A percentile compares a stretch with the other conserved stretches of the same genome.
phyloP scores from a whole-genome alignment of 2,113 vertebrate species.

The Barnardius zonarius region DNA sequence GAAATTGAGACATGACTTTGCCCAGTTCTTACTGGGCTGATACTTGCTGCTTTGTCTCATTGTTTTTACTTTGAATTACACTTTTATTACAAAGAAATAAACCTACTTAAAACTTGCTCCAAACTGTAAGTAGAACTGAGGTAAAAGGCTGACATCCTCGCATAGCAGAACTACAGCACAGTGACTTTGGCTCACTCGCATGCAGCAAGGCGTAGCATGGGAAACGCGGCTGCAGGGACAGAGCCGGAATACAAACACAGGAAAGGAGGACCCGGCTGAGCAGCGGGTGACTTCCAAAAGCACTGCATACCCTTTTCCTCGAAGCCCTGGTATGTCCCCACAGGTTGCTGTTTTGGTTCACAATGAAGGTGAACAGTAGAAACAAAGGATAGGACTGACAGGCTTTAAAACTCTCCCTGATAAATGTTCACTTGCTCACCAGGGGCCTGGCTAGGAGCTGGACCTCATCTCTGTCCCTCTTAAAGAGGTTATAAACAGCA shows the following conservation, averaged over 20 bases:
- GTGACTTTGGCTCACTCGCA: neutral
- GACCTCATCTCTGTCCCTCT: neutral
- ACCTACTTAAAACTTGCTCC: neutral
- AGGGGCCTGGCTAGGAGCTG: neutral
- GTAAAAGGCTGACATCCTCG: neutral
- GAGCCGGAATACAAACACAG: slow-evolving; percentile 22
- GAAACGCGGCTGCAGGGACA: neutral
- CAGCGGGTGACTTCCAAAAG: neutral
- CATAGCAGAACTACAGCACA: neutral
- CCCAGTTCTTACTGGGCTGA: neutral
- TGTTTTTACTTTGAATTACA: neutral
- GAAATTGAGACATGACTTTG: neutral
- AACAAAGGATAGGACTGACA: neutral
- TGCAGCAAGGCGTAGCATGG: neutral
- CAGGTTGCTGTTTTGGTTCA: neutral
- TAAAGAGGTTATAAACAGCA: neutral
- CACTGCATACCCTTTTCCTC: neutral
- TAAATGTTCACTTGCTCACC: neutral
- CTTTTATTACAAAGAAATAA: neutral
- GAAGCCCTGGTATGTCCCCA: neutral
- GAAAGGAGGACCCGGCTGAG: slow-evolving; percentile 36
- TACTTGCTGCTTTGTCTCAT: neutral
- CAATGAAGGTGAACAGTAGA: neutral
- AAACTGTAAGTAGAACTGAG: neutral
- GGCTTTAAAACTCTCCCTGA: neutral